A percentile compares a stretch with the other conserved stretches of the same genome.
These are phyloP conservation scores for Periophthalmus magnuspinnatus DNA, from an alignment of 2,797 vertebrate species.

Conservation along the genomic window DNA sequence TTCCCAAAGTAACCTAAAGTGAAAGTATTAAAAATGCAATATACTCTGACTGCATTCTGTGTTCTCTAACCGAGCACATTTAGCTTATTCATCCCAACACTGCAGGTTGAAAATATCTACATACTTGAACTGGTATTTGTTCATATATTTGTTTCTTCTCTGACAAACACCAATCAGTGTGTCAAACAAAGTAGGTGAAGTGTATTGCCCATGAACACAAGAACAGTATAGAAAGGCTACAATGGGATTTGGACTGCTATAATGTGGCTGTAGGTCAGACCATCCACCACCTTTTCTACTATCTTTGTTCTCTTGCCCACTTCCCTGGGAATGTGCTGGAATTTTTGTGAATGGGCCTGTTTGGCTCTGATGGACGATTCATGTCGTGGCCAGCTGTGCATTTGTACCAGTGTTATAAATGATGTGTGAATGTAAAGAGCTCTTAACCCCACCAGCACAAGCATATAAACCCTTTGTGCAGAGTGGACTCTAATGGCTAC, in stretches of 20 bases:
- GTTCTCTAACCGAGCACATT: too few species aligned
- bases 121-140: background rate
- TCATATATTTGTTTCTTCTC: background rate
- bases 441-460: conserved; percentile 41
- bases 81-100: too few species aligned
- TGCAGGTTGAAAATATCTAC: too few species aligned
- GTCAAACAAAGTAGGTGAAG: background rate
- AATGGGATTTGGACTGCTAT: background rate
- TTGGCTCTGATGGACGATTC: conserved; percentile 16
- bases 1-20: too few species aligned
- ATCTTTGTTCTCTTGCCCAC: background rate
- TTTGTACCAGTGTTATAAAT: conserved; percentile 51
- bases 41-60: too few species aligned
- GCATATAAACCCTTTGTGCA: conserved; percentile 51
- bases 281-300: background rate
- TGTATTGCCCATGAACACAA: background rate
- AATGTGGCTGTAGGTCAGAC: background rate
- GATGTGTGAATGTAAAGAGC: conserved; percentile 45
- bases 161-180: background rate
- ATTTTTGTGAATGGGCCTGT: conserved; percentile 60
- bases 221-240: background rate
- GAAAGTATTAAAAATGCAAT: too few species aligned
- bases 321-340: conserved; percentile 1
- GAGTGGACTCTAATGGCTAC: conserved; percentile 52
- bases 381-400: conserved; percentile 44